Percentiles rank a stretch among this genome's conserved stretches.
phyloP scores from a whole-genome alignment of 2,797 vertebrate genomes.

The Melanotaenia parkinsoni region DNA sequence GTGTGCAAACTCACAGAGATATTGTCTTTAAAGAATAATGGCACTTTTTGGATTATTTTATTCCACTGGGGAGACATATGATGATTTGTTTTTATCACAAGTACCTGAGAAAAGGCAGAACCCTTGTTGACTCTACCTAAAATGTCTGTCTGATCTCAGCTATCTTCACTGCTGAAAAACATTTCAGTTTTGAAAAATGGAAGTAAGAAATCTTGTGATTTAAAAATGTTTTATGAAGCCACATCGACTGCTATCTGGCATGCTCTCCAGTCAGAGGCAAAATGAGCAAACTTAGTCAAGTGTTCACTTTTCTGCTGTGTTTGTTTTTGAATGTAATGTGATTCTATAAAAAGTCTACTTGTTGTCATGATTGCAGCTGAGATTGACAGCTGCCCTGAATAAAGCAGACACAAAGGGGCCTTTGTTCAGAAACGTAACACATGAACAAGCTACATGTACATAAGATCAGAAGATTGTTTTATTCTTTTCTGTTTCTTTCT shows the following conservation, averaged over 20 bases:
- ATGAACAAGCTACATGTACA: neutral
- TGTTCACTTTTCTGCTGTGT: neutral
- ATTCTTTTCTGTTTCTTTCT: neutral
- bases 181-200: neutral
- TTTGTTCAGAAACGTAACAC: neutral
- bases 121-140: too few relatives aligned
- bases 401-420: neutral
- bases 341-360: neutral
- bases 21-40: neutral
- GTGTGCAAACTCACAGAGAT: neutral
- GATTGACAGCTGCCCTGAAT: neutral
- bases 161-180: too few relatives aligned
- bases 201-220: neutral
- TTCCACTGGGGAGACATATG: too few relatives aligned
- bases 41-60: neutral
- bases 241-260: too few relatives aligned
- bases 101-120: too few relatives aligned
- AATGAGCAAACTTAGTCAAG: neutral
- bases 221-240: neutral
- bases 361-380: neutral
- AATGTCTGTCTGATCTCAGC: too few relatives aligned
- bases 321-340: neutral
- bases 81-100: too few relatives aligned
- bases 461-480: neutral
- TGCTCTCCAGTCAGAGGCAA: neutral